Base-by-base conservation (phyloP, 2,113 vertebrate species). In the Ameiurus melas region DNA sequence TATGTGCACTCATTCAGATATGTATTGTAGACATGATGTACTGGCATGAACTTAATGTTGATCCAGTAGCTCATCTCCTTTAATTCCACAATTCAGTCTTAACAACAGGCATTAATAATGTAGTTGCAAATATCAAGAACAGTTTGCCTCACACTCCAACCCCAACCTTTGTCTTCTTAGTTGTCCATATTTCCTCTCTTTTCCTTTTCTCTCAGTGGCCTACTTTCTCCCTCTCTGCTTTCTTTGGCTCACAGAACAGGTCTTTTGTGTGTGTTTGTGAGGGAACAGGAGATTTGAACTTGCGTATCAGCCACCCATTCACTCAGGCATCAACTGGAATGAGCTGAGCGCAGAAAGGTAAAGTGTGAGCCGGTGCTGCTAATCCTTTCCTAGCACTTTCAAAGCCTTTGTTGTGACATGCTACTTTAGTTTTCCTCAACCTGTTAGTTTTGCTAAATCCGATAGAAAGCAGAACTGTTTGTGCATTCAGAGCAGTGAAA, bases 271-370 rank as follows among this genome's bases (percentile, higher is more conserved):
- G 71, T 79, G 68, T 58, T 60, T 87, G 84, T 83, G 87, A 89
- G 86, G 81, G 85, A 89, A 81, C 89, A 83, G 89, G 89, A 89
- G 90, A 90, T 86, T 90, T 89, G 86, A 90, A 80, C 85, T 79
- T 85, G 85, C 84, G 57, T 90, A 87, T 93, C 89, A 89, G 86
- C 89, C 89, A 89, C 77, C 86, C 89, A 84, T 90, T 91, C 90
- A 90, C 81, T 87, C 91, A 53, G 83, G 75, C 83, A 88, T 88
- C 81, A 78, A 83, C 84, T 86, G 88, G 85, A 85, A 89, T 83
- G 87, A 85, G 83, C 89, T 36, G 91, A 89, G 64, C 64, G 47
- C 79, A 60, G 75, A 83, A 85, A 89, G 90, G 87, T 83, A 84
- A 87, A 68, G 68, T 55, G 55, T 89, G 77, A 84, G 77, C 87